Evolutionary conservation across 2,888 invertebrate genomes (phyloP), one percentile per base, ranked within the genome.

Genomic region (Azorinus chamasolen): DNA sequence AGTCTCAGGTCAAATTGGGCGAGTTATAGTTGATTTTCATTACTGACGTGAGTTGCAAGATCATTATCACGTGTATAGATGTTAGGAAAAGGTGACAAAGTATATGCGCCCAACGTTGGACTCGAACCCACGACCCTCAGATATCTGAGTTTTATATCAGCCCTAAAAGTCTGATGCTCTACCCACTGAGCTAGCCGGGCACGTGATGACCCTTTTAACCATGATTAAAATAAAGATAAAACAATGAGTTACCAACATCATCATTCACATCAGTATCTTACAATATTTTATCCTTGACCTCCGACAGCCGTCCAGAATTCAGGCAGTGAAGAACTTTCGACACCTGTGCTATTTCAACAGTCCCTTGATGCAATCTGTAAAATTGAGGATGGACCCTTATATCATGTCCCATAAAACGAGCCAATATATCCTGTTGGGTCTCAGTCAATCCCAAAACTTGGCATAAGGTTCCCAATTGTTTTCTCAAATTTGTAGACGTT

Each of bases 401-500:
- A 55, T 71, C 65, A 37, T 71, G 71, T 1, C 76, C 76, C 41
- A 55, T 24, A 41, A 76, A 76, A n/a, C n/a, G 54, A 12, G 76
- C 70, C 20, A 76, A 27, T 14, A 76, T 45, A 27, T 77, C 68
- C 48, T 63, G 62, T 25, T 41, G n/a, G 18, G 18, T 63, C 48
- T 72, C 66, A 25, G n/a, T 64, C 20, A 73, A 32, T 10, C 32
- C 27, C 32, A 72, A 41, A 20, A 76, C 37, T 46, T 76, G 76
- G 2, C 18, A 27, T 24, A 76, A 25, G 6, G 76, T 76, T 18
- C 58, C 71, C 12, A 76, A 41, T 41, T 78, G 71, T 25, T 72
- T 76, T 57, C 66, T 0, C 18, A 76, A 46, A 18, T 20, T 22
- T 6, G 71, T 76, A 22, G 76, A 76, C 16, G 54, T 64, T 20